Evolutionary conservation across 2,113 vertebrate genomes (phyloP).

Genomic region (Panurus biarmicus): DNA sequence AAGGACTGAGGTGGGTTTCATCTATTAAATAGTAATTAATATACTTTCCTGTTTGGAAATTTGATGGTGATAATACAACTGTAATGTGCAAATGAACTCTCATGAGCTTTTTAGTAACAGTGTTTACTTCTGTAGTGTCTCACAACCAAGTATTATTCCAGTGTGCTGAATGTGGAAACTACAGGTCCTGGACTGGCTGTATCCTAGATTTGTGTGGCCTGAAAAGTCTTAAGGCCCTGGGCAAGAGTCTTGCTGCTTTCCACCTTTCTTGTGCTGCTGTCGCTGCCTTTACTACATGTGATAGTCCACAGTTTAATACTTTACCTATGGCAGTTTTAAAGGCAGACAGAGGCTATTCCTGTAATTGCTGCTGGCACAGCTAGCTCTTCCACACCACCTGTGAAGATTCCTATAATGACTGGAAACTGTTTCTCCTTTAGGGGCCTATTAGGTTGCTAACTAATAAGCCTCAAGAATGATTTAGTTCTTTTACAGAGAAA

Average conservation of each 20-base stretch:
- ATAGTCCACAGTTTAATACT: background rate
- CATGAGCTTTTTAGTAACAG: background rate
- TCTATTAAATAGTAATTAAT: background rate
- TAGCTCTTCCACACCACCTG: background rate
- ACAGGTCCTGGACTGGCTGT: background rate
- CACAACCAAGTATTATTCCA: background rate
- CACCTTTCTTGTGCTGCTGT: background rate
- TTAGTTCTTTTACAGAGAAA: background rate
- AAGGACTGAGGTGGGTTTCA: background rate
- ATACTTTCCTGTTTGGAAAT: background rate
- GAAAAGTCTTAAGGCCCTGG: background rate
- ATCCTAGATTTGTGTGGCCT: background rate
- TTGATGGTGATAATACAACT: background rate
- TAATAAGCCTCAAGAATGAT: background rate
- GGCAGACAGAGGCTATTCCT: background rate
- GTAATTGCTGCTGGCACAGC: background rate
- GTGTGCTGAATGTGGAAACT: background rate
- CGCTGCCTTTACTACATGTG: background rate
- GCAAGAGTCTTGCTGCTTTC: background rate
- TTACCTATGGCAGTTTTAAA: background rate
- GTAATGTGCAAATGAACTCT: background rate
- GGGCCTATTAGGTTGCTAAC: background rate
- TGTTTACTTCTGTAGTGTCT: background rate
- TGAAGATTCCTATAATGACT: background rate
- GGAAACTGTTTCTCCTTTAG: background rate